Conservation (phyloP, 2,797 vertebrate species). For the Petrocephalus schoutedeni region DNA sequence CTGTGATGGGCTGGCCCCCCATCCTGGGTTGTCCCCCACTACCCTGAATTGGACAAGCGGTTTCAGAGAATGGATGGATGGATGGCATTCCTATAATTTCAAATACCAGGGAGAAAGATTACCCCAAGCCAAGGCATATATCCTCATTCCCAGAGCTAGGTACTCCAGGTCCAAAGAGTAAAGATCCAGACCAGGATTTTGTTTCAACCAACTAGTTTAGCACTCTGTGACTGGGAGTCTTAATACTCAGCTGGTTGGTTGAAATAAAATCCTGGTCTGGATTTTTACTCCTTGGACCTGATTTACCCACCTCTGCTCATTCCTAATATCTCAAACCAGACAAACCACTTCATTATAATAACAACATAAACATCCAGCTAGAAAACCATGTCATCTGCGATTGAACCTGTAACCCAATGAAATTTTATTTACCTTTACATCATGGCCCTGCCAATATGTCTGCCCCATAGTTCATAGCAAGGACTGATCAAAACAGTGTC, state of each 20-base stretch:
- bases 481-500: not conserved
- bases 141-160: not conserved
- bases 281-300: too few relatives aligned
- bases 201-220: too few relatives aligned
- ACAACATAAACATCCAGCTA: constrained; percentile 29
- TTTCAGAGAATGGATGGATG: too few relatives aligned
- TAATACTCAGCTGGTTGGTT: too few relatives aligned
- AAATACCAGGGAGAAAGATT: not conserved
- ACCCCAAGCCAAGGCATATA: not conserved
- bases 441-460: not conserved
- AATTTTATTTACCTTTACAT: not conserved
- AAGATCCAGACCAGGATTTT: too few relatives aligned
- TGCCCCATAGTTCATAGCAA: not conserved
- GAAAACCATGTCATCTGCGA: constrained; percentile 1
- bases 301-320: not conserved
- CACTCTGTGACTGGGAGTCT: too few relatives aligned
- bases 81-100: not conserved
- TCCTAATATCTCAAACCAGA: not conserved
- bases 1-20: too few relatives aligned
- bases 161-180: too few relatives aligned
- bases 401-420: not conserved
- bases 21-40: too few relatives aligned
- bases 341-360: constrained; percentile 33
- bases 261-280: too few relatives aligned
- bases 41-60: too few relatives aligned